A percentile compares a stretch with the other conserved stretches of the same genome.
Conservation (phyloP, 2,888 invertebrate species). For the Ochlodes sylvanus region DNA sequence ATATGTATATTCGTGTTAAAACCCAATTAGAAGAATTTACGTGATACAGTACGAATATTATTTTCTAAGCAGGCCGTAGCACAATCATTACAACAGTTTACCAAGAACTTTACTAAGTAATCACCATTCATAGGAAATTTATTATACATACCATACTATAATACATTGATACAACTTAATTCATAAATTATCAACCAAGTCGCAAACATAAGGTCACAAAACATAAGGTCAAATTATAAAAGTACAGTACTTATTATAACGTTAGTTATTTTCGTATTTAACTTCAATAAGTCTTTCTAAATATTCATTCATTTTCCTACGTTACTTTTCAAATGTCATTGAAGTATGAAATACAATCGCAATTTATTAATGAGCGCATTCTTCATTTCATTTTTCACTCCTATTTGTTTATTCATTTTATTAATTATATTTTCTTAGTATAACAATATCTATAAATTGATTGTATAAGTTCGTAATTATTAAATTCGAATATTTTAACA, state of each 20-base stretch:
- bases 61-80: conserved; percentile 5
- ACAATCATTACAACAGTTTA: conserved; percentile 38
- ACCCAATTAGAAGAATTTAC: neutral
- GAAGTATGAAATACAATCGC: conserved; percentile 84
- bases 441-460: conserved; percentile 86
- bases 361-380: conserved; percentile 75
- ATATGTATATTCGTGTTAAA: neutral
- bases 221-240: conserved; percentile 67
- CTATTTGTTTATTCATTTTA: conserved; percentile 84
- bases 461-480: conserved; percentile 86
- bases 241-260: conserved; percentile 78
- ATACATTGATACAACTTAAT: conserved; percentile 32
- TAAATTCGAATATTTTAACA: conserved; percentile 86
- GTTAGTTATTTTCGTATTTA: conserved; percentile 83
- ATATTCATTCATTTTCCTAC: conserved; percentile 84
- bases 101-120: conserved; percentile 35
- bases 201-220: too few species aligned
- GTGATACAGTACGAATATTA: neutral
- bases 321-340: conserved; percentile 81
- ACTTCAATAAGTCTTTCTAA: conserved; percentile 85
- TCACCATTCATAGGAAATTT: conserved; percentile 31
- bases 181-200: conserved; percentile 43
- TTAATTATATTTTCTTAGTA: conserved; percentile 85
- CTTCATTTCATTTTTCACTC: conserved; percentile 79
- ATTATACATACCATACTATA: conserved; percentile 40